These are phyloP conservation scores for Denticeps clupeoides DNA, from an alignment of 2,797 vertebrate species.

Conservation along the genomic window DNA sequence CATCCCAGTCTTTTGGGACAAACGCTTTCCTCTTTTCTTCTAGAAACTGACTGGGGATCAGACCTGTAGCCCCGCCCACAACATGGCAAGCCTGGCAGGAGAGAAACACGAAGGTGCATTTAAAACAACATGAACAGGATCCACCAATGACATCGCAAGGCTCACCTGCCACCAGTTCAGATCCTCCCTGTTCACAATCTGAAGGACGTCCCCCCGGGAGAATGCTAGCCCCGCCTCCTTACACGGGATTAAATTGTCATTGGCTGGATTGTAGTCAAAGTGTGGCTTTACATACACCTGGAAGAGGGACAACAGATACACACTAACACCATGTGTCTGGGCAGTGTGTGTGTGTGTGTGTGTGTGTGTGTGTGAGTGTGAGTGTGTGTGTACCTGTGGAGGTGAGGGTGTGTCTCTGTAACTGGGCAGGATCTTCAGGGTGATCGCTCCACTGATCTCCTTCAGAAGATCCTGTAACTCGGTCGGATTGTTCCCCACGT, in stretches of 20 bases:
- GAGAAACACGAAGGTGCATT: neutral
- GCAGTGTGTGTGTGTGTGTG: neutral
- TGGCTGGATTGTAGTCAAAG: constrained; percentile 92
- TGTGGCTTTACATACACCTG: constrained; percentile 94
- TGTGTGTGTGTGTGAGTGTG: neutral
- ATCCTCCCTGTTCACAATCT: constrained; percentile 95
- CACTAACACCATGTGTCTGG: neutral
- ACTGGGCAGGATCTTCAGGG: constrained; percentile 91
- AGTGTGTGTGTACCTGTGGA: constrained; percentile 67
- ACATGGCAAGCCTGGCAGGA: constrained; percentile 78
- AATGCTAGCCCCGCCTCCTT: constrained; percentile 92
- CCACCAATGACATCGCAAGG: neutral
- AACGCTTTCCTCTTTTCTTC: constrained; percentile 98
- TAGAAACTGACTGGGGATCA: constrained; percentile 95
- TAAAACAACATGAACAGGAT: constrained; percentile 1
- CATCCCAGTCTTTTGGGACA: constrained; percentile 88
- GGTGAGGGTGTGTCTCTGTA: constrained; percentile 80
- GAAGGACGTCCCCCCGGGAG: constrained; percentile 85
- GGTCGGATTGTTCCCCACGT: constrained; percentile 87
- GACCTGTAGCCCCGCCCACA: constrained; percentile 80
- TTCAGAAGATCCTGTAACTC: constrained; percentile 91
- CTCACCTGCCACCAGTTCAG: constrained; percentile 98
- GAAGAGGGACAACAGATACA: too few species aligned
- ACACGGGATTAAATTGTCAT: constrained; percentile 90
- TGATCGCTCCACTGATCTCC: constrained; percentile 88